phyloP scores from a whole-genome alignment of 2,113 vertebrate species.

The Leucosticte australis region DNA sequence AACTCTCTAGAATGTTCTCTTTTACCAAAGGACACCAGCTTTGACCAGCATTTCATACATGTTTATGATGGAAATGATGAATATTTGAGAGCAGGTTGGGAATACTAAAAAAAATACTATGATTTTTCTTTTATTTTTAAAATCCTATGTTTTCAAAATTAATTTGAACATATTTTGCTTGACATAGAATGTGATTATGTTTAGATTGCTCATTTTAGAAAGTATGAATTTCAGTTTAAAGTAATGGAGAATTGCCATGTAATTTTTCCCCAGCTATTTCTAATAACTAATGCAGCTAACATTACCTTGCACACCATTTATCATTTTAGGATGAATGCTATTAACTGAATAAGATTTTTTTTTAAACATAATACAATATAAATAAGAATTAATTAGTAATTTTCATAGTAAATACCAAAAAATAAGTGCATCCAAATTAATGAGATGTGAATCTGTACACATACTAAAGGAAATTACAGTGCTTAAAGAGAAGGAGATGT shows the following conservation, averaged over 20 bases:
- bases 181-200: conserved; percentile 21
- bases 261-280: conserved; percentile 16
- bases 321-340: neutral
- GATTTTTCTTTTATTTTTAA: conserved; percentile 1
- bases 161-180: conserved; percentile 6
- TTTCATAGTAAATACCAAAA: neutral
- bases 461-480: neutral
- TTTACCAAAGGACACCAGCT: neutral
- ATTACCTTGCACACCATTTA: neutral
- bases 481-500: neutral
- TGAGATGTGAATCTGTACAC: neutral
- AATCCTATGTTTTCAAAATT: neutral
- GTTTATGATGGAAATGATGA: neutral
- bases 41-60: neutral
- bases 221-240: neutral
- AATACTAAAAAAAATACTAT: neutral
- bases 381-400: neutral
- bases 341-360: neutral
- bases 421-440: conserved; percentile 1
- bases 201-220: conserved; percentile 43
- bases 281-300: conserved; percentile 34
- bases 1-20: neutral
- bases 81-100: neutral
- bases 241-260: neutral
- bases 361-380: neutral